phyloP scores from a whole-genome alignment of 2,113 vertebrate genomes.

The Dromas ardeola region DNA sequence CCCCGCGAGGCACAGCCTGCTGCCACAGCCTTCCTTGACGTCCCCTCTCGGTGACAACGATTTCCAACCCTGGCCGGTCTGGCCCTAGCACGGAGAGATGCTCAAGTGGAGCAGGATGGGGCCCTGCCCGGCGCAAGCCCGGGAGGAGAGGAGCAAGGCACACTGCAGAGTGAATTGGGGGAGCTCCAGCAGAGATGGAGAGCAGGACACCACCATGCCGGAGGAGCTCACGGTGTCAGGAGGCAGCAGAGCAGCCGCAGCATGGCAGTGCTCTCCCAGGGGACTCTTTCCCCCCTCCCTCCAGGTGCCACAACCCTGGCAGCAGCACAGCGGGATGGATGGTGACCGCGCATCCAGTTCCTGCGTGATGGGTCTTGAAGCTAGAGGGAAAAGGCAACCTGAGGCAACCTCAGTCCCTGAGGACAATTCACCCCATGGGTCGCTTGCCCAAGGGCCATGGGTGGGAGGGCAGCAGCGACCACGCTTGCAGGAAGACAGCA shows the following conservation, averaged over 20 bases:
- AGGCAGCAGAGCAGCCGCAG: neutral
- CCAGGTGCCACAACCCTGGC: neutral
- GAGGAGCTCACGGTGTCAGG: neutral
- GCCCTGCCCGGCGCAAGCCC: neutral
- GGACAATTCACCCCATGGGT: accelerated
- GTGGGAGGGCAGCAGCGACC: neutral
- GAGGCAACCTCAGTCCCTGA: neutral
- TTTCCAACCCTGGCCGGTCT: neutral
- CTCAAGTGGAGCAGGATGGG: neutral
- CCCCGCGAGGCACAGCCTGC: neutral
- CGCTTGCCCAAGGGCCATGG: accelerated
- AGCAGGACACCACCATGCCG: accelerated
- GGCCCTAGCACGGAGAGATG: accelerated
- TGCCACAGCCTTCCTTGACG: neutral
- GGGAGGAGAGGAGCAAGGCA: neutral
- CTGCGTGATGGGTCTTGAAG: neutral
- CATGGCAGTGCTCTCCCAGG: accelerated
- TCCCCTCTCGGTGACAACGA: neutral
- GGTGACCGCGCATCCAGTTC: neutral
- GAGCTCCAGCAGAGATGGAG: neutral
- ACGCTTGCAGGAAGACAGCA: neutral
- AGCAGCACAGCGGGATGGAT: neutral
- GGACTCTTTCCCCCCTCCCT: neutral
- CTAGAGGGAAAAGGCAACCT: neutral
- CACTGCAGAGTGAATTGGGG: neutral